phyloP scores from a whole-genome alignment of 2,888 invertebrate genomes.

The Diarsia mendica region DNA sequence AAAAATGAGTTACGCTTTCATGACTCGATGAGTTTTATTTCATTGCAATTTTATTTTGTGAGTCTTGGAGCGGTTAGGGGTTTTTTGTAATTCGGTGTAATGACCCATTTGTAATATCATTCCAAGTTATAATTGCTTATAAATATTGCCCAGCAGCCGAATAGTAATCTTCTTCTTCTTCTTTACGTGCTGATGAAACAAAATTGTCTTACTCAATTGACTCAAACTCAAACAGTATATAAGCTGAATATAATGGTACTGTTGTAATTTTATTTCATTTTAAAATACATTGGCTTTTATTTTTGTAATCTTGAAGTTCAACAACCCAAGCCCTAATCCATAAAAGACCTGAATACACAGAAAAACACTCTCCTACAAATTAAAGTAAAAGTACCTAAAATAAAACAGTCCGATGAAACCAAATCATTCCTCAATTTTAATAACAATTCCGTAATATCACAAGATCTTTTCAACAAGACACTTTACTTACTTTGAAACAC shows the following conservation, averaged over 20 bases:
- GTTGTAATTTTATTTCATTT: neutral
- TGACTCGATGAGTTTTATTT: slow-evolving; percentile 21
- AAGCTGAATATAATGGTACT: too few species aligned
- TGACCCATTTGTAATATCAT: neutral
- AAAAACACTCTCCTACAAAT: neutral
- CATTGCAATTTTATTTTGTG: neutral
- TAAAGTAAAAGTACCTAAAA: neutral
- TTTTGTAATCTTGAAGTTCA: neutral
- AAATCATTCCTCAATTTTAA: neutral
- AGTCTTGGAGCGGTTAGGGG: too few species aligned
- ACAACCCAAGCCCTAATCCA: neutral
- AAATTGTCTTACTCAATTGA: too few species aligned
- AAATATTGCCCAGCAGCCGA: neutral
- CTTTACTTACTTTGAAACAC: slow-evolving; percentile 25
- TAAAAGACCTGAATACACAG: neutral
- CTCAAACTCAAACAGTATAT: too few species aligned
- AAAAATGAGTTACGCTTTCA: slow-evolving; percentile 19
- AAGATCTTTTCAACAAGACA: slow-evolving; percentile 19
- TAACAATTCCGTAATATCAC: neutral
- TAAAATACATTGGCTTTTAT: neutral
- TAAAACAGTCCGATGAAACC: neutral
- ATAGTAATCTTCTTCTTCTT: too few species aligned
- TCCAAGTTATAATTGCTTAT: neutral
- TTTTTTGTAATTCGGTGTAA: neutral
- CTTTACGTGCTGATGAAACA: too few species aligned